Conservation (phyloP, 2,797 vertebrate species). For the Kryptopterus vitreolus region DNA sequence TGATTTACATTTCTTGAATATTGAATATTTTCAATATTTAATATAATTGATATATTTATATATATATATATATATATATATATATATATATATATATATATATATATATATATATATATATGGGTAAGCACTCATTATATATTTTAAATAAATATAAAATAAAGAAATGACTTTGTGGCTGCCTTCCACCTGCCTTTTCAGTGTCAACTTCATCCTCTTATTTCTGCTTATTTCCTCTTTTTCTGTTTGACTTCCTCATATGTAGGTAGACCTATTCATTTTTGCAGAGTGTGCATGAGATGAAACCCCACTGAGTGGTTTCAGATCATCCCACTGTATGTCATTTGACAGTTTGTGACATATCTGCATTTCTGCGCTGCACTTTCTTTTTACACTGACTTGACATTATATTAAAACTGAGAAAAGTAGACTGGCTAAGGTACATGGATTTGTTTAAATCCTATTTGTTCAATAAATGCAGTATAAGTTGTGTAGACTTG, state of each 20-base stretch:
- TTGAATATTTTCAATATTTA: no score
- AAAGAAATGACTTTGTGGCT: background rate
- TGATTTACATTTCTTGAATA: background rate
- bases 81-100: no score
- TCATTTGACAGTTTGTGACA: background rate
- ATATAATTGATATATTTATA: no score
- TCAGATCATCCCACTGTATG: background rate
- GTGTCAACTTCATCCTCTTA: background rate
- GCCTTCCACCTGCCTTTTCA: no score
- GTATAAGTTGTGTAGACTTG: constrained; percentile 29
- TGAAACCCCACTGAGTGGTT: background rate
- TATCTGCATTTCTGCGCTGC: background rate
- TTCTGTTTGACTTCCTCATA: background rate
- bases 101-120: no score
- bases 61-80: no score
- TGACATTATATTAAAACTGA: background rate
- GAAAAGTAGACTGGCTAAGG: background rate
- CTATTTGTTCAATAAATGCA: background rate
- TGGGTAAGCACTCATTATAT: no score
- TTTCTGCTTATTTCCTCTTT: background rate
- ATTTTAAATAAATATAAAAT: no score
- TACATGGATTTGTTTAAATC: background rate
- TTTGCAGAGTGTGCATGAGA: background rate
- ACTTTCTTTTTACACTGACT: background rate
- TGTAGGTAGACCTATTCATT: background rate